Conservation (phyloP, 2,113 vertebrate species). For the Phocoena sinus region DNA sequence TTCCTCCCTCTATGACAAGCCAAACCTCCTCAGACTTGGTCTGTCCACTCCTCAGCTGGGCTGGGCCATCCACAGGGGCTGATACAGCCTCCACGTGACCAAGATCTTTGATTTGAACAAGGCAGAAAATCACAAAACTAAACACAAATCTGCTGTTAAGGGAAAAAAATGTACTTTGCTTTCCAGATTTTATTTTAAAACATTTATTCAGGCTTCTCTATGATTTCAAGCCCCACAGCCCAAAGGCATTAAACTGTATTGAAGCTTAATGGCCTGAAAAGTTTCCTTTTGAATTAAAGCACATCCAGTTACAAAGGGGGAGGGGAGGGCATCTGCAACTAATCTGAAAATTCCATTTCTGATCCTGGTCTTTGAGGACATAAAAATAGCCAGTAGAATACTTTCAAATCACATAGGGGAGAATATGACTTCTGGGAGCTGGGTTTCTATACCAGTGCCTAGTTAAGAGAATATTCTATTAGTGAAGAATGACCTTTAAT, state of each 20-base stretch:
- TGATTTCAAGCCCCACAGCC: slow-evolving; percentile 58
- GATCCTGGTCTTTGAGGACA: slow-evolving; percentile 46
- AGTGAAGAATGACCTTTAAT: neutral
- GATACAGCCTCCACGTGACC: neutral
- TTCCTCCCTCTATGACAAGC: neutral
- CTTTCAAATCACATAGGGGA: neutral
- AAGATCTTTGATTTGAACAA: slow-evolving; percentile 28
- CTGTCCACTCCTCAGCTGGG: neutral
- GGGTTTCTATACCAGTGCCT: neutral
- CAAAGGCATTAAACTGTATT: slow-evolving; percentile 66
- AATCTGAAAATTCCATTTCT: slow-evolving; percentile 60
- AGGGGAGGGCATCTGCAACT: slow-evolving; percentile 42
- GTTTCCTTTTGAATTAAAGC: slow-evolving; percentile 67
- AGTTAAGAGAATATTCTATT: neutral
- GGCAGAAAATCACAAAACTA: slow-evolving; percentile 39
- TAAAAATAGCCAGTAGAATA: slow-evolving; percentile 21
- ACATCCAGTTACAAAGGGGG: slow-evolving; percentile 39
- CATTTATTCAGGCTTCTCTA: slow-evolving; percentile 45
- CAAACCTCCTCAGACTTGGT: neutral
- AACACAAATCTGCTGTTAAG: slow-evolving; percentile 40
- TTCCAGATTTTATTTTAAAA: slow-evolving; percentile 63
- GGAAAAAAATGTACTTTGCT: neutral
- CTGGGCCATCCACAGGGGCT: neutral
- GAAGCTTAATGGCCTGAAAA: slow-evolving; percentile 66
- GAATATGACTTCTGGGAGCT: neutral